Percentiles rank a stretch among this genome's conserved stretches.
phyloP scores from a whole-genome alignment of 2,113 vertebrate genomes.

The Pristiophorus japonicus region DNA sequence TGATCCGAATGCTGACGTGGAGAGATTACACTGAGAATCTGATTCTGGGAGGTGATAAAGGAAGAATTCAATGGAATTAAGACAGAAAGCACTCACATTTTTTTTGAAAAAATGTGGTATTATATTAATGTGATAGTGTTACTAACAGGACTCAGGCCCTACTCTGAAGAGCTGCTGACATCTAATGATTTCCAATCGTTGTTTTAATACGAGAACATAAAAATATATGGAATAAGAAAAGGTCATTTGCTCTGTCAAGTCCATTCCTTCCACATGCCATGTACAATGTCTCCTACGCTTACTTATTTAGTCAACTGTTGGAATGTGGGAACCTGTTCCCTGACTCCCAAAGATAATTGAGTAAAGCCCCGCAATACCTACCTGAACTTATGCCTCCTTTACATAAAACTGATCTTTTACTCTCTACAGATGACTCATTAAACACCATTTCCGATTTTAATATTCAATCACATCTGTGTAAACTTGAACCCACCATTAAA shows the following conservation, averaged over 20 bases:
- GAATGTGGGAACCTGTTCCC: neutral
- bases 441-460: neutral
- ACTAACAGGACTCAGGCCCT: neutral
- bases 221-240: too few relatives aligned
- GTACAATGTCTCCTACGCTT: too few relatives aligned
- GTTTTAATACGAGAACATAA: too few relatives aligned
- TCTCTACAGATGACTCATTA: neutral
- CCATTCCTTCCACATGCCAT: too few relatives aligned
- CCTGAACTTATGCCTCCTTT: neutral
- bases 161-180: neutral
- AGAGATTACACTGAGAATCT: neutral
- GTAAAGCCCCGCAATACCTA: neutral
- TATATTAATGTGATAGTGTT: neutral
- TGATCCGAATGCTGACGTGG: neutral
- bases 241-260: too few relatives aligned
- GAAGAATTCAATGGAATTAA: neutral
- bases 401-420: neutral
- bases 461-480: neutral
- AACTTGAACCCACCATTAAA: neutral
- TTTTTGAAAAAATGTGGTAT: neutral
- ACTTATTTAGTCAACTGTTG: too few relatives aligned
- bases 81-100: neutral
- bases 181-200: neutral
- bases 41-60: neutral
- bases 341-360: neutral